phyloP scores from a whole-genome alignment of 1,140 invertebrate genomes.

The Bombus difficillimus region DNA sequence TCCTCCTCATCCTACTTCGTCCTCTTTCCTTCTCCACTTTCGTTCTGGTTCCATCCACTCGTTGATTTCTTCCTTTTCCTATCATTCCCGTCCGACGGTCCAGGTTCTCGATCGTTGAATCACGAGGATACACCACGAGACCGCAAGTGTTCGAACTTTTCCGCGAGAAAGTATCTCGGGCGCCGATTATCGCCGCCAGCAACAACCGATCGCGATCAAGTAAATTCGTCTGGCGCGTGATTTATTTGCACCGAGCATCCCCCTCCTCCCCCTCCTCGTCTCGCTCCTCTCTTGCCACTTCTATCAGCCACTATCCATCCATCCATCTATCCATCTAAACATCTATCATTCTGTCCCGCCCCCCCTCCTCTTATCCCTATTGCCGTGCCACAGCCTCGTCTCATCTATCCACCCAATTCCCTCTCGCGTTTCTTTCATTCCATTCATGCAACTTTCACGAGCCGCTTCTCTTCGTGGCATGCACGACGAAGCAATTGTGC shows the following conservation, averaged over 20 bases:
- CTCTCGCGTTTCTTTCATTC: conserved; percentile 46
- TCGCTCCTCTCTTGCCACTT: not conserved
- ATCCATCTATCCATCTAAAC: conserved; percentile 22
- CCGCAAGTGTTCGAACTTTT: not conserved
- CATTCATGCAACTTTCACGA: conserved; percentile 47
- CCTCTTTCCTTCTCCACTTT: not conserved
- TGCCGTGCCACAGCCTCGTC: not conserved
- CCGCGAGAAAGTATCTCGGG: conserved; percentile 28
- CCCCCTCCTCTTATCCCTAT: not conserved
- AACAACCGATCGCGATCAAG: conserved; percentile 58
- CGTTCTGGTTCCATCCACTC: too few relatives aligned
- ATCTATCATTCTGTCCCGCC: conserved; percentile 43
- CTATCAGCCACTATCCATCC: not conserved
- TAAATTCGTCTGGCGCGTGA: conserved; percentile 61
- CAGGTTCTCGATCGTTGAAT: conserved; percentile 45
- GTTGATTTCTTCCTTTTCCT: too few relatives aligned
- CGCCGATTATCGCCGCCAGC: conserved; percentile 50
- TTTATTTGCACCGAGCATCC: conserved; percentile 47
- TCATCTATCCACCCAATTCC: conserved; percentile 22
- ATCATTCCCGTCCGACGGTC: not conserved
- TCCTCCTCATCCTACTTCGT: not conserved
- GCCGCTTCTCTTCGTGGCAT: not conserved
- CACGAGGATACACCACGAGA: conserved; percentile 30
- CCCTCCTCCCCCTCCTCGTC: not conserved
- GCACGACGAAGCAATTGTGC: conserved; percentile 33